A percentile compares a stretch with the other conserved stretches of the same genome.
Evolutionary conservation across 2,797 vertebrate genomes (phyloP).

Genomic region (Streptopelia turtur): DNA sequence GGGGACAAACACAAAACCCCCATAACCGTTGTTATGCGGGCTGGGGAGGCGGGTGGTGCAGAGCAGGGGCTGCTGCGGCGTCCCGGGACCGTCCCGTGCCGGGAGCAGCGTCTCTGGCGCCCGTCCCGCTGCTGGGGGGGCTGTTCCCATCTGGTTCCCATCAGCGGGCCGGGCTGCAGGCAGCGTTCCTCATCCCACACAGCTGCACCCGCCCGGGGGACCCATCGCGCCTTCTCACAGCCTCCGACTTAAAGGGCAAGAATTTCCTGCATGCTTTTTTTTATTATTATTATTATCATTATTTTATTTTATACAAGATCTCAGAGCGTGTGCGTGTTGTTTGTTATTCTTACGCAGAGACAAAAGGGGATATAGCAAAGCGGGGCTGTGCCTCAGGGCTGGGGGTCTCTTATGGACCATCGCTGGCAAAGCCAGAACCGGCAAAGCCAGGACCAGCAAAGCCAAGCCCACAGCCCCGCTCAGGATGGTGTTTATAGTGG

Average conservation of each 20-base stretch:
- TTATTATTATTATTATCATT: neutral
- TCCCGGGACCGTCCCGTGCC: neutral
- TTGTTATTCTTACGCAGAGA: neutral
- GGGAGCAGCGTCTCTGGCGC: neutral
- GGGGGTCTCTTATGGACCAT: neutral
- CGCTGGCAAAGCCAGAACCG: neutral
- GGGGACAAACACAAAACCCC: neutral
- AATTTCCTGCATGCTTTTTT: slow-evolving; percentile 40
- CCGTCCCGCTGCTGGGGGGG: neutral
- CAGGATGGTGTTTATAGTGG: neutral
- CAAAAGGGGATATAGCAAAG: neutral
- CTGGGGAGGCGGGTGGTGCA: neutral
- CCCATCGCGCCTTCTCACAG: slow-evolving; percentile 8
- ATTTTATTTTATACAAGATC: neutral
- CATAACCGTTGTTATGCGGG: rapidly evolving
- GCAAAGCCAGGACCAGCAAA: neutral
- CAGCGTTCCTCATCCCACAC: slow-evolving; percentile 19
- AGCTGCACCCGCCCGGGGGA: slow-evolving; percentile 21
- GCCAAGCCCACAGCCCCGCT: neutral
- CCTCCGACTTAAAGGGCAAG: slow-evolving; percentile 43
- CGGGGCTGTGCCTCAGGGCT: neutral
- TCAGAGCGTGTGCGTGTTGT: neutral
- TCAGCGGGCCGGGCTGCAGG: slow-evolving; percentile 17
- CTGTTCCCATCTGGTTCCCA: slow-evolving; percentile 61
- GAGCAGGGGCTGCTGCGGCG: rapidly evolving